Evolutionary conservation across 2,888 invertebrate genomes (phyloP), one percentile per base, ranked within the genome.

Genomic region (Drosophila subsilvestris): DNA sequence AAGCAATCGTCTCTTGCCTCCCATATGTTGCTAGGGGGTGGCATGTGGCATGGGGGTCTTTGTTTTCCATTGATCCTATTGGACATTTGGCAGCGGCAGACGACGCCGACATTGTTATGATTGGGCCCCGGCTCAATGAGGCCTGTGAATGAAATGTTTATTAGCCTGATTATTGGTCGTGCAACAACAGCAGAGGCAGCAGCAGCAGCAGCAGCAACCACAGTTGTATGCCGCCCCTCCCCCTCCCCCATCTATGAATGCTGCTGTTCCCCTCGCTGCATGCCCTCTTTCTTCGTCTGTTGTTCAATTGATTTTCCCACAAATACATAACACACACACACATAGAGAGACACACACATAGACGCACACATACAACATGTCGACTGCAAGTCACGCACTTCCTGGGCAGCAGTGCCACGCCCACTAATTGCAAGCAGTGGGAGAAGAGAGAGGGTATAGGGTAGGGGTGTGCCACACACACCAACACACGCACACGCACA

Each of bases 331-430:
- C 4, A 45, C 45, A 32, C 9, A 37, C 51, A 37, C 2, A 45
- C 37, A 43, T 12, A 53, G 37, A 25, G n/a, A 53, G 37, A 37
- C 22, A 32, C 12, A 45, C 32, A 32, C 9, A 37, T 44, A 45
- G 1, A 44, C 49, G 17, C 17, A 20, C 43, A 44, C 6, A 14
- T 10, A 56, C 14, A 42, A n/a, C 22, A 63, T 63, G 63, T 45
- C 45, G 27, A 70, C 54, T 80, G 79, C 83, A 78, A 86, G 86
- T 80, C 86, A 83, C 83, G 83, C 83, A 83, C 78, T 86, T 86
- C 86, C 86, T 61, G 70, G 81, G 80, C 58, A 37, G n/a, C 65
- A 42, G 20, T 44, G 80, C 58, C 83, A 83, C 83, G 86, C 86
- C 86, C 74, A 44, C 80, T 80, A 75, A 75, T 75, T 79, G 86